These are phyloP conservation scores for Cladopsammia gracilis DNA, from an alignment of 64 coral and sea anemone genomes.

Conservation along the genomic window DNA sequence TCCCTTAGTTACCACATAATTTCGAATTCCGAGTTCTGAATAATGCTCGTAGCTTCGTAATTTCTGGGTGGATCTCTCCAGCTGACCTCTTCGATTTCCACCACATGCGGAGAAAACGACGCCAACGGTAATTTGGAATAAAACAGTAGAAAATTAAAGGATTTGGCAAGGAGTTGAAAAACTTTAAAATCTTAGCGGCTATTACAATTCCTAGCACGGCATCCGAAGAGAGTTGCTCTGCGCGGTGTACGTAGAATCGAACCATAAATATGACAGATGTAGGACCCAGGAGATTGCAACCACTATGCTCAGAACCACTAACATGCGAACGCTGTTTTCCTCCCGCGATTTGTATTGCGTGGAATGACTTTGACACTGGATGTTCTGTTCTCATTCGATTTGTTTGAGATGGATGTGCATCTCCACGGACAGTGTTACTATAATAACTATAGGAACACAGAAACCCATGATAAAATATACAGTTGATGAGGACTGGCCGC, in stretches of 20 bases:
- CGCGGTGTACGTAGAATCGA: conserved; percentile 1
- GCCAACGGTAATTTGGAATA: not conserved
- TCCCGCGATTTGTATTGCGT: not conserved
- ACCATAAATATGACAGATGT: not conserved
- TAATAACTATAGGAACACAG: not conserved
- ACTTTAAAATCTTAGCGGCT: not conserved
- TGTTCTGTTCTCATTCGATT: not conserved
- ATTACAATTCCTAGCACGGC: not conserved
- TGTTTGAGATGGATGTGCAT: not conserved
- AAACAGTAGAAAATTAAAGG: conserved; percentile 29
- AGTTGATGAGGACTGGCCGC: no score
- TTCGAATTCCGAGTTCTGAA: not conserved
- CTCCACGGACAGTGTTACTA: not conserved
- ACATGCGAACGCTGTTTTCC: not conserved
- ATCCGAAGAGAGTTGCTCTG: not conserved
- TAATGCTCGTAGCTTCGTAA: not conserved
- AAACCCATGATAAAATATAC: not conserved
- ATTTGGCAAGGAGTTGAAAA: conserved; percentile 23
- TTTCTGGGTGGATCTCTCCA: not conserved
- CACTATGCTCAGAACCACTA: not conserved
- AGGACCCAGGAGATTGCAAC: conserved; percentile 8
- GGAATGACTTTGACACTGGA: not conserved
- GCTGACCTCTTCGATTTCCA: not conserved
- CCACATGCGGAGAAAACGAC: not conserved
- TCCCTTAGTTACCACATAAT: no score